These are phyloP conservation scores for Thereva unica DNA, from an alignment of 2,888 invertebrate genomes.

Conservation along the genomic window DNA sequence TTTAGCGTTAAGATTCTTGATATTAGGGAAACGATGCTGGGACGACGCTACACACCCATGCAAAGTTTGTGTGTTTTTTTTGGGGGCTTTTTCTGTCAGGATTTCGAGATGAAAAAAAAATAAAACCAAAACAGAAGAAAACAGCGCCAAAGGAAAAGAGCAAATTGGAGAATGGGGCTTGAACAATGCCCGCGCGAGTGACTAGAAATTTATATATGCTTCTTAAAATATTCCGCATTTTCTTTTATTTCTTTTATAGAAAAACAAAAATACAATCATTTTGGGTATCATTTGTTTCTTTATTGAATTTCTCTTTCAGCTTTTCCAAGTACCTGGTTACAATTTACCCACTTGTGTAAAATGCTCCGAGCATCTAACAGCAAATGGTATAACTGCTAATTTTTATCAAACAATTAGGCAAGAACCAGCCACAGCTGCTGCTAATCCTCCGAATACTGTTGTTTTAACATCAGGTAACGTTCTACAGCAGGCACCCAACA, in stretches of 20 bases:
- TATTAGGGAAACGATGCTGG: too few species aligned
- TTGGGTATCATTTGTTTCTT: constrained; percentile 3
- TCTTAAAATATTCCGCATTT: neutral
- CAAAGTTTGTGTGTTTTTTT: too few species aligned
- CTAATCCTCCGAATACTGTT: constrained; percentile 44
- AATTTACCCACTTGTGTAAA: constrained; percentile 58
- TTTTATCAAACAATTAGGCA: constrained; percentile 55
- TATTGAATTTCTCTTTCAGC: constrained; percentile 45
- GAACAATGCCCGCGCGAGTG: too few species aligned
- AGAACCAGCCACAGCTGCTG: constrained; percentile 43
- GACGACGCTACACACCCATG: too few species aligned
- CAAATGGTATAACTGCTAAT: constrained; percentile 49
- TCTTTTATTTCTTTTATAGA: constrained; percentile 12
- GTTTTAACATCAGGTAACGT: constrained; percentile 45
- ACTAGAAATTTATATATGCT: too few species aligned
- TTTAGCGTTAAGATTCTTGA: too few species aligned
- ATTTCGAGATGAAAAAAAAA: neutral
- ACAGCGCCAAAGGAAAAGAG: too few species aligned
- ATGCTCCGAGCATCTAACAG: constrained; percentile 58
- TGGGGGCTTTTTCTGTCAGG: too few species aligned
- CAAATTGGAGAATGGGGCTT: too few species aligned
- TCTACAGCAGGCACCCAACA: constrained; percentile 45
- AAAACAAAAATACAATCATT: neutral
- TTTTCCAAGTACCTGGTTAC: constrained; percentile 59
- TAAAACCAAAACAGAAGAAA: neutral